A percentile compares a stretch with the other conserved stretches of the same genome.
These are phyloP conservation scores for Anguilla obscura DNA, from an alignment of 2,797 vertebrate genomes.

Conservation along the genomic window DNA sequence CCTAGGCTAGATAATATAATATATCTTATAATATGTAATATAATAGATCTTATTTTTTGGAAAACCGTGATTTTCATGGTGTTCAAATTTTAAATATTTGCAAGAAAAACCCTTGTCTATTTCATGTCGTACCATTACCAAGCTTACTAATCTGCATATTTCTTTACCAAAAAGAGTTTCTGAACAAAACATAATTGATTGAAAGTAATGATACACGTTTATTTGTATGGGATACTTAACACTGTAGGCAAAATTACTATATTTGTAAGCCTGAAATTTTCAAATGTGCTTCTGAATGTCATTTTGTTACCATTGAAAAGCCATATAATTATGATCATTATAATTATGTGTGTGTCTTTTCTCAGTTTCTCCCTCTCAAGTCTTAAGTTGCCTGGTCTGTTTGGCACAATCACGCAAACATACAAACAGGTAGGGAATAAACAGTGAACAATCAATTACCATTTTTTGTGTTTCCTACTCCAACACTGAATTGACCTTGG, in stretches of 20 bases:
- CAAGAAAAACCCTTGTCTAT: not conserved
- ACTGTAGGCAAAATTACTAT: not conserved
- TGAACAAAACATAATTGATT: not conserved
- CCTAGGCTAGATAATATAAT: too few species aligned
- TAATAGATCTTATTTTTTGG: too few species aligned
- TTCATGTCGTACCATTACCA: not conserved
- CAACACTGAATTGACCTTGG: not conserved
- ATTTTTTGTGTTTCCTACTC: not conserved
- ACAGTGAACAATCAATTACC: not conserved
- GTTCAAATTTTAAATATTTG: not conserved
- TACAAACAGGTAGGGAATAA: too few species aligned
- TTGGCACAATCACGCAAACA: too few species aligned
- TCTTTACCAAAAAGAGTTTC: not conserved
- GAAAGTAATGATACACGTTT: not conserved
- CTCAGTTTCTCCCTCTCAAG: too few species aligned
- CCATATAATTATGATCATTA: not conserved
- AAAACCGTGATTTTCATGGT: too few species aligned
- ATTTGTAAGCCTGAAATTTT: not conserved
- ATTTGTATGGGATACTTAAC: conserved; percentile 2
- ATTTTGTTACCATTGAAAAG: not conserved
- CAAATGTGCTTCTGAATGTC: not conserved
- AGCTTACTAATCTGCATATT: not conserved
- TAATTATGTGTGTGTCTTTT: not conserved
- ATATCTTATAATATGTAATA: too few species aligned
- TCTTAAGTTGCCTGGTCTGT: too few species aligned